These are phyloP conservation scores for Ceratosolen fusciceps DNA, from an alignment of 1,140 invertebrate species.

Conservation along the genomic window DNA sequence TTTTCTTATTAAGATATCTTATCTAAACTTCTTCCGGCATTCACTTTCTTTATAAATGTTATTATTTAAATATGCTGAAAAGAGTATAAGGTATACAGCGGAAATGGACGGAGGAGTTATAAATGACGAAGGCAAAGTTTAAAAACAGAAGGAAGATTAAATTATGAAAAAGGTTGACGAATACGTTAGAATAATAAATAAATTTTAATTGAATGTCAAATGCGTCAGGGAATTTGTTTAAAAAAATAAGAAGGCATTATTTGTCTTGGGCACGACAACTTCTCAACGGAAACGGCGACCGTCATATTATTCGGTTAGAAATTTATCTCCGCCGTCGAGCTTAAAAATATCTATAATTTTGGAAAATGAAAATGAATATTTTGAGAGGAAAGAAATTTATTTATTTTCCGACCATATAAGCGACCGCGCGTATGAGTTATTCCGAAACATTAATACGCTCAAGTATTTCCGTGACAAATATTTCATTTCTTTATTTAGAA, in stretches of 20 bases:
- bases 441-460: not conserved
- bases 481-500: slow-evolving; percentile 19
- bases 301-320: not conserved
- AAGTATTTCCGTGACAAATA: slow-evolving; percentile 14
- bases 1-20: not conserved
- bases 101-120: too few relatives aligned
- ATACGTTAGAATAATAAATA: too few relatives aligned
- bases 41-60: not conserved
- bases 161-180: too few relatives aligned
- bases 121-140: too few relatives aligned
- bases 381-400: not conserved
- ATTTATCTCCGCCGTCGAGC: not conserved
- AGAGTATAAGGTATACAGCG: too few relatives aligned
- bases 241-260: not conserved
- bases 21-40: not conserved
- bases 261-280: not conserved
- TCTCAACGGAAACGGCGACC: not conserved
- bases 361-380: not conserved
- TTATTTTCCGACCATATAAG: not conserved
- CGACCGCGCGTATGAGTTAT: not conserved
- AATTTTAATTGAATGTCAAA: not conserved
- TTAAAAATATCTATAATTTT: not conserved
- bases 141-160: too few relatives aligned
- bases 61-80: too few relatives aligned
- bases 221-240: not conserved